These are phyloP conservation scores for Dione juno DNA, from an alignment of 2,888 invertebrate genomes.

Conservation along the genomic window DNA sequence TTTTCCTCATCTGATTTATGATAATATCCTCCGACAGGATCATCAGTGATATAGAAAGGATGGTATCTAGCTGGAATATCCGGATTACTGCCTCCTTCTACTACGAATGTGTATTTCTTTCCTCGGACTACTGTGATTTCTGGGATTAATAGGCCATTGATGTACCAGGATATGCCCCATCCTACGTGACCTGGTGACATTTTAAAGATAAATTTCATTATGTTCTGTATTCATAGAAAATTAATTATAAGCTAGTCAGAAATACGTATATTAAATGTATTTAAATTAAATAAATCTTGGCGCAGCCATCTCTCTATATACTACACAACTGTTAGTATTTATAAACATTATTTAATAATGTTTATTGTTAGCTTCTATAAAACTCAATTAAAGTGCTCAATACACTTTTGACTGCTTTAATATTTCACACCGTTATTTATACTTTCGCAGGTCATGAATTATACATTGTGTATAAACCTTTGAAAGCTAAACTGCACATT, in stretches of 20 bases:
- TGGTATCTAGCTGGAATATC: slow-evolving; percentile 92
- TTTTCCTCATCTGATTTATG: slow-evolving; percentile 92
- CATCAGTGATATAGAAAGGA: slow-evolving; percentile 96
- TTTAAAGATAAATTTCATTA: too few species aligned
- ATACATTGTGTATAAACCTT: slow-evolving; percentile 25
- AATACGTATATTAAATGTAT: too few species aligned
- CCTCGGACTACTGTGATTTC: slow-evolving; percentile 95
- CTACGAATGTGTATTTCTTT: slow-evolving; percentile 93
- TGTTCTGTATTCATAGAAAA: too few species aligned
- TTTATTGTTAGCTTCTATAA: neutral
- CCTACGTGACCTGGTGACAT: slow-evolving; percentile 93
- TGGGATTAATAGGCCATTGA: slow-evolving; percentile 95
- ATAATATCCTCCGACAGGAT: slow-evolving; percentile 94
- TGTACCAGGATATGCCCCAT: slow-evolving; percentile 97
- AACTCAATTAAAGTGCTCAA: neutral
- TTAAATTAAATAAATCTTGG: too few species aligned
- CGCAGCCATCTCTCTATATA: too few species aligned
- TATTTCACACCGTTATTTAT: slow-evolving; percentile 22
- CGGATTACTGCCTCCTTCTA: slow-evolving; percentile 92
- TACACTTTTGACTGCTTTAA: neutral
- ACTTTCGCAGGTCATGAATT: slow-evolving; percentile 12
- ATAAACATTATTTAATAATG: too few species aligned
- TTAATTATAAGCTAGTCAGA: too few species aligned
- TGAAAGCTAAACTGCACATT: slow-evolving; percentile 24
- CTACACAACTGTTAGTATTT: neutral